Base-by-base conservation (phyloP, 2,888 invertebrate species). In the Hetaerina titia region DNA sequence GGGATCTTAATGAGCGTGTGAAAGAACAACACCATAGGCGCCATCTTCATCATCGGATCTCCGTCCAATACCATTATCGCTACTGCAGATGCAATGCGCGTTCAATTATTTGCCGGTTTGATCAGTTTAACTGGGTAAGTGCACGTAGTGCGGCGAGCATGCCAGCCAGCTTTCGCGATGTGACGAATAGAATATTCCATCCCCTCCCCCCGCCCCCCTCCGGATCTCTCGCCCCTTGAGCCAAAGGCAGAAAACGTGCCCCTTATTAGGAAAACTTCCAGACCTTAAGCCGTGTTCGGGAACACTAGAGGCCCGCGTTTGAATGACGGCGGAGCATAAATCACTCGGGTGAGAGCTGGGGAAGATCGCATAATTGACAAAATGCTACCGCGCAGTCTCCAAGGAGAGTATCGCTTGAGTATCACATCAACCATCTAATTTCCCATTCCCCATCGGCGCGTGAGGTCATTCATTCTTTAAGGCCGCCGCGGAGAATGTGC, bases 1-100 rank as follows among this genome's bases (percentile, higher is more conserved):
- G 64, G 45, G 90, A 31, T 90, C 90, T 90, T 64, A 64, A 90
- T 90, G 90, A 90, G 63, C 90, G 90, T 90, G 90, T 69, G 90
- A 90, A 90, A 81, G 31, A 81, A 31, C 81, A 13, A 81, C 81
- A 81, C 81, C 90, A 45, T 64, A 90, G 56, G 58, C 89, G 89
- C 89, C 56, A 56, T 90, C 31, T 45, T 9, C 81, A 81, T 90
- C 90, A 90, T 58, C 19, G 58, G 25, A 64, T 90, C 64, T 64
- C 45, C 64, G 22, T 64, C 90, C 90, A 69, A 64, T 25, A 56
- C 64, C 64, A n/a, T 58, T 58, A 58, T 89, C 89, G 58, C 58
- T 64, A 22, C 19, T 90, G 31, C 45, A 90, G 90, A 90, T 90
- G 90, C 90, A 69, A 31, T 45, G 31, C 90, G 90, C 90, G 64